Conservation (phyloP, 2,888 invertebrate genomes). For the Xylophagus ater region DNA sequence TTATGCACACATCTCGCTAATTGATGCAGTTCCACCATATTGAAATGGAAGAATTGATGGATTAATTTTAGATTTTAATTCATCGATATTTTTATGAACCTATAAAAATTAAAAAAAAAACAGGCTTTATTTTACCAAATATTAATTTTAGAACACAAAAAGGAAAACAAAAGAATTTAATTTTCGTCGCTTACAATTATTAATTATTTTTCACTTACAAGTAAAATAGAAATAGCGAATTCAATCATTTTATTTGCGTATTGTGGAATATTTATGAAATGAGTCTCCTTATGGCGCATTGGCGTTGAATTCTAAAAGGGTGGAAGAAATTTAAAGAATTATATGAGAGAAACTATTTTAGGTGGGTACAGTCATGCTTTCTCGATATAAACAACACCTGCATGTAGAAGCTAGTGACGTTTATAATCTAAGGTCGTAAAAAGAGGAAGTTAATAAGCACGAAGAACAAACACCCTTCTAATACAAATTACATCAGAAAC, state of each 20-base stretch:
- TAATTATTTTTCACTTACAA: slow-evolving; percentile 74
- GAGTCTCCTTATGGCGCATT: slow-evolving; percentile 80
- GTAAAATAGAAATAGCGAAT: slow-evolving; percentile 64
- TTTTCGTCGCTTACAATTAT: slow-evolving; percentile 51
- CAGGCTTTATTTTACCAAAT: too few species aligned
- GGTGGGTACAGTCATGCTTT: too few species aligned
- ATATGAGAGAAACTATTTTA: too few species aligned
- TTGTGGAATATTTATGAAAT: slow-evolving; percentile 74
- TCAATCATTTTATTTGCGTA: slow-evolving; percentile 74
- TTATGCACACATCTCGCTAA: slow-evolving; percentile 68
- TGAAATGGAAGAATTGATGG: slow-evolving; percentile 71
- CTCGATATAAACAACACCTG: too few species aligned
- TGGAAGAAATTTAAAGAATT: too few species aligned
- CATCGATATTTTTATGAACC: slow-evolving; percentile 64
- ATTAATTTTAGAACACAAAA: not conserved
- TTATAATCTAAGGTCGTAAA: too few species aligned
- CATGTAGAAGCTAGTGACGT: too few species aligned
- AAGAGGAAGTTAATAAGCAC: too few species aligned
- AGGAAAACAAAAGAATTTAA: not conserved
- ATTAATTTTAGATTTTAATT: slow-evolving; percentile 59
- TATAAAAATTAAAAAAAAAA: too few species aligned
- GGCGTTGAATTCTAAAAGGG: slow-evolving; percentile 80
- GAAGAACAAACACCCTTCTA: too few species aligned
- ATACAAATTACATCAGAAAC: too few species aligned
- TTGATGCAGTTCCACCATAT: slow-evolving; percentile 74